Base-by-base conservation (phyloP, 2,113 vertebrate genomes). In the Formicarius rufipectus region DNA sequence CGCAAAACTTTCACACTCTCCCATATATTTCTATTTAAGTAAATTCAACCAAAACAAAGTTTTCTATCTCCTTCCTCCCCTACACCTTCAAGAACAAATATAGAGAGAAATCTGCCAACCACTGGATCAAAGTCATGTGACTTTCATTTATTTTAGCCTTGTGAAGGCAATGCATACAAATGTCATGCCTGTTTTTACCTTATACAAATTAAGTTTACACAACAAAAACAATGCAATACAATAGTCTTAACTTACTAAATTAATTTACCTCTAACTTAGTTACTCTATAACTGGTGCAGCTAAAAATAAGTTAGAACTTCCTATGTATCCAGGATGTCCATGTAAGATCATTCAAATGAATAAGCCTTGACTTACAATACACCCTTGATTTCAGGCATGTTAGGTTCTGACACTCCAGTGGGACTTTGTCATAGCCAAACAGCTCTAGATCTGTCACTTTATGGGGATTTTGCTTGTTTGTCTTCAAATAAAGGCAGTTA, bases 41-140 rank as follows among this genome's bases (percentile, higher is more conserved):
- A 84, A 79, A 72, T 47, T 72, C 19, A 73, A 2, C 4, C 16
- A 68, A 87, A 55, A 19, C 12, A 50, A 74, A 69, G 2, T 35
- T 69, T 89, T 67, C 11, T 31, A 13, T 72, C 30, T 75, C 33
- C 8, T 3, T 83, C 3, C 3, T 83, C 2, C 7, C 25, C 7
- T 39, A 7, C 14, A 13, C 1, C 28, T 73, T 20, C 12, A 79
- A 7, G 15, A 78, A 27, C 1, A 95, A 81, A 28, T 2, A 53
- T 12, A 22, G 39, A 6, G 10, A 63, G 6, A 69, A 4, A 9
- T 77, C 20, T 49, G 14, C 16, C 15, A 50, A 23, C 1, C 10
- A 25, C 3, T 0, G 2, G 5, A 45, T 83, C 40, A 69, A 66
- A 92, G 77, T 2, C 37, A 0, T 14, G 7, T 33, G 19, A n/a